phyloP scores from a whole-genome alignment of 2,797 vertebrate genomes.

The Enteromius treurensis region DNA sequence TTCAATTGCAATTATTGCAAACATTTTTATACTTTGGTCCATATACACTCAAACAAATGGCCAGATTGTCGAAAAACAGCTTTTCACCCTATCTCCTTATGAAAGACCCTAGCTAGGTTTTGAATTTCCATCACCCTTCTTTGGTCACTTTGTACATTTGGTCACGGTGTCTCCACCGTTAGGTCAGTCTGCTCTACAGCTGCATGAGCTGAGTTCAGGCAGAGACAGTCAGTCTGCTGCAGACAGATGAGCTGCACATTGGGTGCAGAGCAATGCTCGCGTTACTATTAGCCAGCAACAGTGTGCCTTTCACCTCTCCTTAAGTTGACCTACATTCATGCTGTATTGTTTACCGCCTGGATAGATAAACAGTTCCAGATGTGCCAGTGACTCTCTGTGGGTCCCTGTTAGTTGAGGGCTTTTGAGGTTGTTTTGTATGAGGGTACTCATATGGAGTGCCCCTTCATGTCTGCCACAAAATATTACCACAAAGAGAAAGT shows the following conservation, averaged over 20 bases:
- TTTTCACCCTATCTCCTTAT: neutral
- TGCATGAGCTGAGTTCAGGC: neutral
- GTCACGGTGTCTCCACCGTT: slow-evolving; percentile 35
- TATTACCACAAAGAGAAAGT: slow-evolving; percentile 5
- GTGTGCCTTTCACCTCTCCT: slow-evolving; percentile 61
- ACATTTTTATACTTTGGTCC: neutral
- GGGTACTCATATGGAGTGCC: slow-evolving; percentile 15
- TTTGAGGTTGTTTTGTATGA: slow-evolving; percentile 17
- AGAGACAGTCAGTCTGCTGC: slow-evolving; percentile 50
- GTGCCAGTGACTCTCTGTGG: slow-evolving; percentile 46
- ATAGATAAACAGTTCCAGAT: slow-evolving; percentile 64
- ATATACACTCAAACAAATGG: neutral
- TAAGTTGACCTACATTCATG: slow-evolving; percentile 62
- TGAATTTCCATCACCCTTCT: slow-evolving; percentile 11
- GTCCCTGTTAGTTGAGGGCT: slow-evolving; percentile 43
- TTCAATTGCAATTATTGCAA: neutral
- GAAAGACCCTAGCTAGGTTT: slow-evolving; percentile 3
- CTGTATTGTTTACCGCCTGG: slow-evolving; percentile 59
- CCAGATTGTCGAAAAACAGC: neutral
- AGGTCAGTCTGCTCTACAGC: slow-evolving; percentile 6
- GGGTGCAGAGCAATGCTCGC: slow-evolving; percentile 41
- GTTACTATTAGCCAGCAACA: slow-evolving; percentile 58
- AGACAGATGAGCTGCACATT: slow-evolving; percentile 43
- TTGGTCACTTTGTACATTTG: slow-evolving; percentile 31
- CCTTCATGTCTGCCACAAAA: slow-evolving; percentile 8